Base-by-base conservation (phyloP, 2,888 invertebrate genomes). In the Phalera bucephala region DNA sequence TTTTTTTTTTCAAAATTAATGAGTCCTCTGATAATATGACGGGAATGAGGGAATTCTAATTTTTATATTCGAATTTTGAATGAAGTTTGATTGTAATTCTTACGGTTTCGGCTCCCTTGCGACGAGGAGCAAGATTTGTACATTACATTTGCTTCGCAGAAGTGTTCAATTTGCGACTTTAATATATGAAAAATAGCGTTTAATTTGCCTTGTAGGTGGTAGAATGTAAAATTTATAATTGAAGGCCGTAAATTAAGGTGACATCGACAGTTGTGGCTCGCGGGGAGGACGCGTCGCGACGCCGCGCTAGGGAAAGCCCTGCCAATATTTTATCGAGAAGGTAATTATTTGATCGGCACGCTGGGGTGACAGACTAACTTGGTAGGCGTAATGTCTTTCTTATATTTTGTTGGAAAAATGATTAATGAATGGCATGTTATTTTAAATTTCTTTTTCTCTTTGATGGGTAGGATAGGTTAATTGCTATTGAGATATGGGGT, bases 241-340 rank as follows among this genome's bases (percentile, higher is more conserved):
- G 88, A 80, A 80, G 78, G 80, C 73, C 86, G 88, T 90, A 90
- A 90, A 90, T 90, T 90, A 89, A 90, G 84, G 89, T 90, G 90
- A 90, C 90, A 90, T 79, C 87, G 87, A 84, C 90, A 90, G 86
- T 90, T 89, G 89, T 80, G 86, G 80, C 84, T 70, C 72, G 67
- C 64, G 58, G 70, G 70, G 74, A 62, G 60, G 53, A 64, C 45
- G 46, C 36, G 53, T 64, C 45, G 46, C 36, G 55, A 39, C 48
- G 52, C 50, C 46, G 55, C 46, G 44, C 38, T 45, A 50, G 78
- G 80, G 80, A 59, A 68, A 63, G 61, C 66, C 58, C 62, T 73
- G 76, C 79, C 82, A 80, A 88, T 88, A 87, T 81, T 87, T 87
- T 87, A 87, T 85, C 78, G 80, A 57, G 72, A 74, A 78, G 80